These are phyloP conservation scores for Caerostris extrusa DNA, from an alignment of 1,140 invertebrate species.

Conservation along the genomic window DNA sequence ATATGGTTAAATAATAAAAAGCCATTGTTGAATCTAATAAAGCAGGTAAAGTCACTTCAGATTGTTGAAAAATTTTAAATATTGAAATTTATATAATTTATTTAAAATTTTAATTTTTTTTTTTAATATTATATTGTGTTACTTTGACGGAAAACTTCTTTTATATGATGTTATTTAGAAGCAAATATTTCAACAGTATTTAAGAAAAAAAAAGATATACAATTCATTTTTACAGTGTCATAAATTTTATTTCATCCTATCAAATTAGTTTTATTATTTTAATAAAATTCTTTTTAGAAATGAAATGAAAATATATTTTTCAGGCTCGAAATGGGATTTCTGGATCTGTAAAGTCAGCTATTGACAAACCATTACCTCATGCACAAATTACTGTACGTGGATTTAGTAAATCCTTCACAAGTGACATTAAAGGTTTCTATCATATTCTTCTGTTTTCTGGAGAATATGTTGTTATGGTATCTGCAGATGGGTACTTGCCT, in stretches of 20 bases:
- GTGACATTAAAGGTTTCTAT: constrained; percentile 85
- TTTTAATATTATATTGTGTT: no score
- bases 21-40: constrained; percentile 66
- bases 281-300: constrained; percentile 20
- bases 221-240: not conserved
- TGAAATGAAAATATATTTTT: not conserved
- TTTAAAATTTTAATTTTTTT: no score
- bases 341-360: constrained; percentile 79
- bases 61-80: not conserved
- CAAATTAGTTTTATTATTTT: not conserved
- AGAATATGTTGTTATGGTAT: constrained; percentile 84
- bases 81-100: no score
- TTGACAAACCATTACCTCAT: constrained; percentile 84
- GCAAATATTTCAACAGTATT: no score
- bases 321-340: constrained; percentile 60
- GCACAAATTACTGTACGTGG: constrained; percentile 84
- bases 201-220: no score
- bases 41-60: constrained; percentile 31
- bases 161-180: no score
- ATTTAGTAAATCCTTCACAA: constrained; percentile 81
- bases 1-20: constrained; percentile 71
- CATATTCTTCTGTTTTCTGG: constrained; percentile 84
- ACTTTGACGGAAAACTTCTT: no score
- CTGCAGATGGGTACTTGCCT: constrained; percentile 84
- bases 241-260: not conserved